Evolutionary conservation across 2,888 invertebrate genomes (phyloP).

Genomic region (Hecatera dysodea): DNA sequence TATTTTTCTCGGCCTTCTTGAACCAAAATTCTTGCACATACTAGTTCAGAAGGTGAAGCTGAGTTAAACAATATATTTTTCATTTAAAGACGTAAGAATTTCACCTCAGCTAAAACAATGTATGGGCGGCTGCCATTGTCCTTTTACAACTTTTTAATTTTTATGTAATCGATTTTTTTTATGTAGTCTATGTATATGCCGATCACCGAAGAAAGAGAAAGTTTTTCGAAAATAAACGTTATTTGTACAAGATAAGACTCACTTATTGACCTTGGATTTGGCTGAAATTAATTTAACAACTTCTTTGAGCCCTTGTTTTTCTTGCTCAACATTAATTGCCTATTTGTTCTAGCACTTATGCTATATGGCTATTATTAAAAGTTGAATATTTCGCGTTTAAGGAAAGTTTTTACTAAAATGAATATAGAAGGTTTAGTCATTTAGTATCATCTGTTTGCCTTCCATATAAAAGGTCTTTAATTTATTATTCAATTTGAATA

Average conservation of each 20-base stretch:
- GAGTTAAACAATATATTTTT: too few species aligned
- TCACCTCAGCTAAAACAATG: too few species aligned
- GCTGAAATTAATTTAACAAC: background rate
- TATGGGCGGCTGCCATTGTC: too few species aligned
- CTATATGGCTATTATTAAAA: background rate
- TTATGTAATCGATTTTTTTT: background rate
- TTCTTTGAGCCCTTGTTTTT: background rate
- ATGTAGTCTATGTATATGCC: background rate
- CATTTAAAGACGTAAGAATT: too few species aligned
- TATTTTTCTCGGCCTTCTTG: too few species aligned
- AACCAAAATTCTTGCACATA: too few species aligned
- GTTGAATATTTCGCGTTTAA: background rate
- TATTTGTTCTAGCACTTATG: background rate
- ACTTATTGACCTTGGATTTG: background rate
- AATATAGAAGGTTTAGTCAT: background rate
- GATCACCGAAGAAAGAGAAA: background rate
- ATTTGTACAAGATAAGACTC: background rate
- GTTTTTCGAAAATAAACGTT: background rate
- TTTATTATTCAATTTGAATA: constrained; percentile 7
- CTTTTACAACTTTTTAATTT: background rate
- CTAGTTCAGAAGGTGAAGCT: too few species aligned
- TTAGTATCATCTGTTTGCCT: constrained; percentile 5
- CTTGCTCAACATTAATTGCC: background rate
- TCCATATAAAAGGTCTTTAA: background rate
- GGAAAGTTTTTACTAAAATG: background rate